Evolutionary conservation across 37 sponge, comb jelly and placozoan genomes (phyloP), one percentile per base, ranked within the genome.

Genomic region (Eunapius fragilis): DNA sequence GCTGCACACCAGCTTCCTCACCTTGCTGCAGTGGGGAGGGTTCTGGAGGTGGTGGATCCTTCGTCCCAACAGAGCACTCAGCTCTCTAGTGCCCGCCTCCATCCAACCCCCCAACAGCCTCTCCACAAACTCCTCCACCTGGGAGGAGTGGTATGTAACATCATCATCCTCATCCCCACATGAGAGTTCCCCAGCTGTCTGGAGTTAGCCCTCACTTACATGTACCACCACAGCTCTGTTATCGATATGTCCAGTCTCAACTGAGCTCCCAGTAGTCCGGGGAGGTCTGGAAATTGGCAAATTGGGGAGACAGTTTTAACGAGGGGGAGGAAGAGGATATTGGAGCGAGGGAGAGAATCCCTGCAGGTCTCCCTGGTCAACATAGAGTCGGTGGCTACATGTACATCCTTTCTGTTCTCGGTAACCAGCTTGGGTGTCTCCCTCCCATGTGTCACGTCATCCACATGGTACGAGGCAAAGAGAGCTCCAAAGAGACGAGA

Each of bases 161-260:
- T 38, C 19, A 78, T n/a, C 12, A 82, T 32, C 47, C 67, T 26
- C 0, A 10, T 25, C 25, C 69, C 26, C 25, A 70, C n/a, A n/a
- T 36, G 80, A 32, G 25, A 36, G 31, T 48, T 17, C 28, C 32
- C 23, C 3, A 31, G 24, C 31, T 30, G 38, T 74, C 45, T 25
- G 9, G 25, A 0, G 58, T 71, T 47, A 9, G 84, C 79, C 23
- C 89, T 36, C 24, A 89, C 23, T 36, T n/a, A n/a, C n/a, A n/a
- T n/a, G n/a, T 88, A 81, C 89, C 86, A 89, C 93, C 89, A 92
- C 26, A 89, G n/a, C 69, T 92, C 93, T 31, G 37, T 80, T 5
- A 88, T 77, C n/a, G 79, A 79, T 68, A 82, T 89, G 27, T 78
- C 68, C 34, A 86, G 22, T 37, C 80, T 38, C 26, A 86, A 70